Percentiles rank a stretch among this genome's conserved stretches.
Conservation (phyloP, 2,888 invertebrate species). For the Polydrusus cervinus region DNA sequence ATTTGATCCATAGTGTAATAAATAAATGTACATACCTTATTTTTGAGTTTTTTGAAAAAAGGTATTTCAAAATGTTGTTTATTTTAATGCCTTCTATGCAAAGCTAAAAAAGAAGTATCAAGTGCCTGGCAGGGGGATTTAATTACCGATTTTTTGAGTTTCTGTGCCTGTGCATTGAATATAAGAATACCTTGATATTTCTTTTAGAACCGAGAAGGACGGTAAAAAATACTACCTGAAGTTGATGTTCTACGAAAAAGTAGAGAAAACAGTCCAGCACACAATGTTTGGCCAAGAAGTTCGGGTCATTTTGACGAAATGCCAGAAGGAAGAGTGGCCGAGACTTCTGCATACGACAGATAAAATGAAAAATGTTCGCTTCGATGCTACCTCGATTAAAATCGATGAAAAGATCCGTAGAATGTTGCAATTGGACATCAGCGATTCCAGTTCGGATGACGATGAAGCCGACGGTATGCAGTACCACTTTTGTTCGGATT, state of each 20-base stretch:
- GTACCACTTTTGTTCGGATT: conserved; percentile 60
- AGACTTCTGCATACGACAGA: conserved; percentile 61
- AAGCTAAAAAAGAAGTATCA: too few relatives aligned
- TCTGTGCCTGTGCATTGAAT: neutral
- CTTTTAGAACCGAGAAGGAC: conserved; percentile 60
- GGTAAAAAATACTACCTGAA: conserved; percentile 62
- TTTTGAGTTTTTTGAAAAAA: too few relatives aligned
- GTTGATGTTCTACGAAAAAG: conserved; percentile 62
- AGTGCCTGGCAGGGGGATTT: too few relatives aligned
- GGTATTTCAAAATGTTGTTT: too few relatives aligned
- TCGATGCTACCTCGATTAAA: conserved; percentile 60
- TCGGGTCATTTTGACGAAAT: conserved; percentile 62
- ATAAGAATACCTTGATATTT: neutral
- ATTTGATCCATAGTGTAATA: too few relatives aligned
- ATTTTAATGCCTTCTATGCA: too few relatives aligned
- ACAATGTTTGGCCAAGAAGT: conserved; percentile 61
- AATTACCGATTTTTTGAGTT: neutral
- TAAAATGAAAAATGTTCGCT: conserved; percentile 63
- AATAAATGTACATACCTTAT: too few relatives aligned
- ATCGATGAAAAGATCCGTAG: conserved; percentile 59
- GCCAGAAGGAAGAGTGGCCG: conserved; percentile 62
- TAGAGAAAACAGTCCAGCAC: conserved; percentile 60
- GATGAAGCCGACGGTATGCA: conserved; percentile 54
- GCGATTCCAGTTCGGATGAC: conserved; percentile 54
- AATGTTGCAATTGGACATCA: conserved; percentile 58